These are phyloP conservation scores for Tetragonula carbonaria DNA, from an alignment of 2,888 invertebrate species.

Conservation along the genomic window DNA sequence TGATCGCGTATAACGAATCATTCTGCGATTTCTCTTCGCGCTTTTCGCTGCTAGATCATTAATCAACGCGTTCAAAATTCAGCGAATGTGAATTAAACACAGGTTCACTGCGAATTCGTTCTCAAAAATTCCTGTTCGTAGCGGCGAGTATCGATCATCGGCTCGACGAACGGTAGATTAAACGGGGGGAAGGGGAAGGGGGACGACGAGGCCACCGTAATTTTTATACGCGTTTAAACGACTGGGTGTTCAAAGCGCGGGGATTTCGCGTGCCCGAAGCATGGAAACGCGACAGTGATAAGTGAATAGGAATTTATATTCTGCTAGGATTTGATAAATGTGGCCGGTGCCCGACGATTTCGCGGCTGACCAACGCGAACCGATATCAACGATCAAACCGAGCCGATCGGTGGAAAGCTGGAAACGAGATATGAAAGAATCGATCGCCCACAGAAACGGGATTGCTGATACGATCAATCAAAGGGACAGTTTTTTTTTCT, in stretches of 20 bases:
- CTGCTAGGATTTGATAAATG: constrained; percentile 26
- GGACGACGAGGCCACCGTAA: not conserved
- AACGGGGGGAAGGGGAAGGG: not conserved
- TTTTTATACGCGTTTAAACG: not conserved
- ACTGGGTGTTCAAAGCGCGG: no score
- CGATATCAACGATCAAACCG: constrained; percentile 19
- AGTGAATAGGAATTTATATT: constrained; percentile 33
- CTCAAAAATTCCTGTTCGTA: no score
- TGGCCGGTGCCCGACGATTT: constrained; percentile 12
- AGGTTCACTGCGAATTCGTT: no score
- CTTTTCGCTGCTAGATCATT: no score
- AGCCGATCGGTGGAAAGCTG: constrained; percentile 20
- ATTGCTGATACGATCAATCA: constrained; percentile 11
- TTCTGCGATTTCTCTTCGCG: no score
- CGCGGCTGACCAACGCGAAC: constrained; percentile 27
- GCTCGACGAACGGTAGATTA: not conserved
- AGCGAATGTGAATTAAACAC: no score
- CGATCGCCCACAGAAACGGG: not conserved
- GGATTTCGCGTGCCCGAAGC: not conserved
- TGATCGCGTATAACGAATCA: no score
- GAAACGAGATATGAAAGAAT: constrained; percentile 39
- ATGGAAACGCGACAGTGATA: not conserved
- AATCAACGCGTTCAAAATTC: no score
- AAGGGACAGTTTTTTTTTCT: not conserved
- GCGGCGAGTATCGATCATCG: no score